A percentile compares a stretch with the other conserved stretches of the same genome.
phyloP scores from a whole-genome alignment of 2,113 vertebrate species.

The Malaclemys terrapin region DNA sequence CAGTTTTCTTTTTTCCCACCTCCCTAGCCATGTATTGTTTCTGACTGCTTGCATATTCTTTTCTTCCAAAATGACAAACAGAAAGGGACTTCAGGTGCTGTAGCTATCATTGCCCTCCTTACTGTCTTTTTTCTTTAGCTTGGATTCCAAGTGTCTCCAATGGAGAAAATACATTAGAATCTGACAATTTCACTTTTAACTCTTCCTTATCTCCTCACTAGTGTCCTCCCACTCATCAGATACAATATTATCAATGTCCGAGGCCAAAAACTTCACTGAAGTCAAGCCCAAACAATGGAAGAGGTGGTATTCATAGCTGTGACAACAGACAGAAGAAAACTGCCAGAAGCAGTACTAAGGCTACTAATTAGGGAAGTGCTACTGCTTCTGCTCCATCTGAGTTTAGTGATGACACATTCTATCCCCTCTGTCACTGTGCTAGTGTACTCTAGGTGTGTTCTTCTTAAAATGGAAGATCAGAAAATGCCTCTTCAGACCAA shows the following conservation, averaged over 20 bases:
- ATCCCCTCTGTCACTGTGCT: background rate
- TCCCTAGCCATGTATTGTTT: background rate
- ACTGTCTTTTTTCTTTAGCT: background rate
- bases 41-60: background rate
- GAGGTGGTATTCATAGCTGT: background rate
- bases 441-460: background rate
- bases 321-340: background rate
- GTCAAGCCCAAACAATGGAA: fast-evolving
- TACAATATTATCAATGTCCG: background rate
- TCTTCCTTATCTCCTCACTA: background rate
- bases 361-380: background rate
- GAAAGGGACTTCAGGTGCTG: background rate
- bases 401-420: background rate
- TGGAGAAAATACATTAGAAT: background rate
- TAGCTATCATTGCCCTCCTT: background rate
- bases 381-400: background rate
- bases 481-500: slow-evolving; percentile 14
- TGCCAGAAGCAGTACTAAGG: background rate
- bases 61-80: background rate
- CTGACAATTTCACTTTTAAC: background rate
- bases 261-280: background rate
- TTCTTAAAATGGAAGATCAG: background rate
- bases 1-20: background rate
- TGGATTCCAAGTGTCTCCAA: background rate
- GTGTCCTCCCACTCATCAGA: background rate